Percentiles rank a stretch among this genome's conserved stretches.
These are phyloP conservation scores for Clupea harengus DNA, from an alignment of 2,113 vertebrate species.

Conservation along the genomic window DNA sequence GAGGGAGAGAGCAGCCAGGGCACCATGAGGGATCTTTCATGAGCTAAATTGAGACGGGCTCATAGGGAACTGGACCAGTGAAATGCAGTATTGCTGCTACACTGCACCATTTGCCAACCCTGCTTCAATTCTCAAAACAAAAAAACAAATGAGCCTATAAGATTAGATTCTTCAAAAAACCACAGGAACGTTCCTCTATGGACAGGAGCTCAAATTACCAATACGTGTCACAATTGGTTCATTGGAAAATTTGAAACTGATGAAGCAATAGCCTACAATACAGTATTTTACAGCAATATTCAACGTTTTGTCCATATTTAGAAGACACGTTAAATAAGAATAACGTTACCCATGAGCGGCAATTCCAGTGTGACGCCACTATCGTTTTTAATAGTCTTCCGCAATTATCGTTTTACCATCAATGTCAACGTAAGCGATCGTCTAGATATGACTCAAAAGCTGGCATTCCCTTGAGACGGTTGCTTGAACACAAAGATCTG, in stretches of 20 bases:
- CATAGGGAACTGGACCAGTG: neutral
- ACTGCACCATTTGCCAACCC: neutral
- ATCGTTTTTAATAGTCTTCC: neutral
- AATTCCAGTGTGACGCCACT: neutral
- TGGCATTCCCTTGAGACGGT: conserved; percentile 36
- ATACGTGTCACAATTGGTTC: neutral
- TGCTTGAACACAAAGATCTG: conserved; percentile 46
- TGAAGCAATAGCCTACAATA: neutral
- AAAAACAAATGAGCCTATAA: neutral
- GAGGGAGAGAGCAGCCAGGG: neutral
- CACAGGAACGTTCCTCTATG: neutral
- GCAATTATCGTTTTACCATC: neutral
- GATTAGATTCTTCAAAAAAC: neutral
- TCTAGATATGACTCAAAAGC: neutral
- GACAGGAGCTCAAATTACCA: neutral
- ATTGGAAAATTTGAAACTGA: neutral
- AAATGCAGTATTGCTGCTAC: neutral
- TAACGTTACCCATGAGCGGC: neutral
- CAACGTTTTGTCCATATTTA: neutral
- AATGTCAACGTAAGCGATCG: neutral
- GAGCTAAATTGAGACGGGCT: conserved; percentile 12
- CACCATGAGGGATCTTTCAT: conserved; percentile 6
- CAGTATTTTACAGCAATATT: neutral
- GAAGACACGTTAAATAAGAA: neutral
- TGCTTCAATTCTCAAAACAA: neutral